Evolutionary conservation across 2,797 vertebrate species (phyloP).

Genomic region (Melanitta fusca): DNA sequence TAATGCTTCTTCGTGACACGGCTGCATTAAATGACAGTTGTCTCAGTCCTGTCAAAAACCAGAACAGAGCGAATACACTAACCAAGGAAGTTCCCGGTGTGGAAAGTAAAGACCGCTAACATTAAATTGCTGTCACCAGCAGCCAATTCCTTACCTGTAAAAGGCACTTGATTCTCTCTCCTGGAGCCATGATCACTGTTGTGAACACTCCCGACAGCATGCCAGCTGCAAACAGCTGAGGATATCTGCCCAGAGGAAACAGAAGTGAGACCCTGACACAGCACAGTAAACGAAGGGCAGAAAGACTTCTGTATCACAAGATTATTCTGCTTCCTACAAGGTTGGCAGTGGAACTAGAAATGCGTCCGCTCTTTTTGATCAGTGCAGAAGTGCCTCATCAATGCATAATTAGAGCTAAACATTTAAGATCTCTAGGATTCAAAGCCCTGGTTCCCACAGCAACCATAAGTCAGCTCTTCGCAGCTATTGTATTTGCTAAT

Average conservation of each 20-base stretch:
- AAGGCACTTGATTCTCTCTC: conserved; percentile 97
- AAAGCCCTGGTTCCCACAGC: conserved; percentile 29
- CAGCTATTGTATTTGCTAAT: neutral
- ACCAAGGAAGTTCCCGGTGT: neutral
- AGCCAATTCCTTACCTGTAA: conserved; percentile 87
- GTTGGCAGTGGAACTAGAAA: neutral
- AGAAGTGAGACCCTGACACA: conserved; percentile 25
- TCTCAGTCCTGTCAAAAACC: neutral
- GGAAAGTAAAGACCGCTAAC: neutral
- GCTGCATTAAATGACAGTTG: neutral
- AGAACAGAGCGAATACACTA: conserved; percentile 5
- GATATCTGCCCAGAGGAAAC: conserved; percentile 85
- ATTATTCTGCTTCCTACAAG: neutral
- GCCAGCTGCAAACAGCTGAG: conserved; percentile 94
- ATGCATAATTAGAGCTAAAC: neutral
- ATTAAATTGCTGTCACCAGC: neutral
- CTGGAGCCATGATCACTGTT: conserved; percentile 96
- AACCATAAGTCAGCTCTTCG: conserved; percentile 18
- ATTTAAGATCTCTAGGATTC: neutral
- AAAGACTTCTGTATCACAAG: neutral
- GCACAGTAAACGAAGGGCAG: neutral
- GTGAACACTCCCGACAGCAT: conserved; percentile 98
- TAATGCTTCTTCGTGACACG: neutral
- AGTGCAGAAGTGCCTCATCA: neutral
- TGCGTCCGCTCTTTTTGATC: neutral